phyloP scores from a whole-genome alignment of 2,888 invertebrate genomes.

The Palloptera scutellata region DNA sequence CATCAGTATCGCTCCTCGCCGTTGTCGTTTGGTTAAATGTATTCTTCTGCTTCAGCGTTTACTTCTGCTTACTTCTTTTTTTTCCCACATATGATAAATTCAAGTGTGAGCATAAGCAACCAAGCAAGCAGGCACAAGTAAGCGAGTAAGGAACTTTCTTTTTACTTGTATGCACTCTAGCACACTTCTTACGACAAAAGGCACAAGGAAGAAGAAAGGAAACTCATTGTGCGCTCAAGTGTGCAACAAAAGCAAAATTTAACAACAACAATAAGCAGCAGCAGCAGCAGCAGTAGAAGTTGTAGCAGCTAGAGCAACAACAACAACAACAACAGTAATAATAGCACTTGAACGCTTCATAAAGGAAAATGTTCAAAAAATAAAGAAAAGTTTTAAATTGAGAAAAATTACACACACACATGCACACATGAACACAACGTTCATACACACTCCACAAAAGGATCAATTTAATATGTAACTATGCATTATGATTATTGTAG shows the following conservation, averaged over 20 bases:
- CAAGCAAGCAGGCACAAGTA: too few relatives aligned
- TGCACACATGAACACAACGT: constrained; percentile 4
- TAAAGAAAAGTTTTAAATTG: constrained; percentile 23
- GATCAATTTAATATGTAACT: neutral
- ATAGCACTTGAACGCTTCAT: too few relatives aligned
- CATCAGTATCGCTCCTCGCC: too few relatives aligned
- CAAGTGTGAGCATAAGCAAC: too few relatives aligned
- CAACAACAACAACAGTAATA: constrained; percentile 21
- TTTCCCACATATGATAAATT: constrained; percentile 7
- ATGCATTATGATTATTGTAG: neutral
- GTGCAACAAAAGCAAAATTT: constrained; percentile 37
- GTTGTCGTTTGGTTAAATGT: too few relatives aligned
- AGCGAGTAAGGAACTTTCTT: too few relatives aligned
- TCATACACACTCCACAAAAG: constrained; percentile 13
- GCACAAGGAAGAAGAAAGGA: too few relatives aligned
- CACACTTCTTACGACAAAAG: neutral
- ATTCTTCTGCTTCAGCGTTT: too few relatives aligned
- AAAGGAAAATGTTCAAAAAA: constrained; percentile 16
- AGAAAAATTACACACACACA: constrained; percentile 24
- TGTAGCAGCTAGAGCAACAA: constrained; percentile 17
- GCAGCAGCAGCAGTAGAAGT: constrained; percentile 14
- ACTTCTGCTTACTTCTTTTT: neutral
- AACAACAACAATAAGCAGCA: constrained; percentile 32
- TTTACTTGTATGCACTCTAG: too few relatives aligned
- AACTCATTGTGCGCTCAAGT: constrained; percentile 25